Percentiles rank a stretch among this genome's conserved stretches.
phyloP scores from a whole-genome alignment of 1,140 invertebrate genomes.

The Physella acuta region DNA sequence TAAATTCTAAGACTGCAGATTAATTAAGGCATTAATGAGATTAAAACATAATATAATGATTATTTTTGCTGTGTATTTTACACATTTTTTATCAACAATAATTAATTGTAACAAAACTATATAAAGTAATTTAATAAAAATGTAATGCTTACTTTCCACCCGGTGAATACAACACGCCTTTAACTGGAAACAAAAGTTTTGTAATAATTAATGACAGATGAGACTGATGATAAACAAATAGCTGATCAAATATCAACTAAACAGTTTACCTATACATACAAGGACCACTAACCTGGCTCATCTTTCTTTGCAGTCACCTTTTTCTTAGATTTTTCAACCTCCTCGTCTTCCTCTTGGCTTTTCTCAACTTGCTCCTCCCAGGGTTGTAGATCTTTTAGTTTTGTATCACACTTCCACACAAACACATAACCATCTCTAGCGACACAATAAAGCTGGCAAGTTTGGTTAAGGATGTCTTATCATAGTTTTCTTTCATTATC shows the following conservation, averaged over 20 bases:
- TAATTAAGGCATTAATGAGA: too few relatives aligned
- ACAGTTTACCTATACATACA: neutral
- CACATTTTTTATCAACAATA: too few relatives aligned
- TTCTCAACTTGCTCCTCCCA: constrained; percentile 26
- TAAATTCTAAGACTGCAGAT: too few relatives aligned
- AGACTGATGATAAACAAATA: constrained; percentile 13
- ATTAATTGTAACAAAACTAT: too few relatives aligned
- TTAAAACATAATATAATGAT: too few relatives aligned
- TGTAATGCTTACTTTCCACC: too few relatives aligned
- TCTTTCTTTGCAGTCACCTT: neutral
- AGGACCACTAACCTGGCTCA: neutral
- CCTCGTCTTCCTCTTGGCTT: constrained; percentile 42
- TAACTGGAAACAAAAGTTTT: too few relatives aligned
- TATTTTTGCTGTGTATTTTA: too few relatives aligned
- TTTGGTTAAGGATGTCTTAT: constrained; percentile 27
- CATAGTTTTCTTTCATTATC: too few relatives aligned
- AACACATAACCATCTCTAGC: constrained; percentile 70
- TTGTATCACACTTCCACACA: constrained; percentile 84
- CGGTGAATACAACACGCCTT: too few relatives aligned
- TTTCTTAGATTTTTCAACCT: constrained; percentile 49
- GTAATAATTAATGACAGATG: too few relatives aligned
- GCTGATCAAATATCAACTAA: neutral
- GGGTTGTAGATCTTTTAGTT: constrained; percentile 67
- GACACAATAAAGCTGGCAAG: constrained; percentile 59
- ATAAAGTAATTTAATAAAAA: too few relatives aligned